Evolutionary conservation across 2,113 vertebrate species (phyloP).

Genomic region (Himantopus leucocephalus): DNA sequence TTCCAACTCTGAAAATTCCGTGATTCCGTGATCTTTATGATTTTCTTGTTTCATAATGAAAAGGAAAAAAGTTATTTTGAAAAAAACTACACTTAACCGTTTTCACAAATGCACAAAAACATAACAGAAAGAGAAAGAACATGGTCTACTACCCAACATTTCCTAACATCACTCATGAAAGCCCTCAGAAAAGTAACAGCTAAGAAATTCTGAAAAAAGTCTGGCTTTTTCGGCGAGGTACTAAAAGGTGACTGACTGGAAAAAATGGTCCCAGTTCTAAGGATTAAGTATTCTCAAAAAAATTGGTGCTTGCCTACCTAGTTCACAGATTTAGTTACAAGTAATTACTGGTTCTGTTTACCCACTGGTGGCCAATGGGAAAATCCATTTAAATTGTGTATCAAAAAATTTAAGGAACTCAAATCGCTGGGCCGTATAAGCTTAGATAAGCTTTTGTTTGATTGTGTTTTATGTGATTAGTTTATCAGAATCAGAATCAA

Average conservation of each 20-base stretch:
- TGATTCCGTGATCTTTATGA: not conserved
- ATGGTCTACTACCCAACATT: not conserved
- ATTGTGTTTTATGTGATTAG: not conserved
- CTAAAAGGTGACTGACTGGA: not conserved
- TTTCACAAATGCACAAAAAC: not conserved
- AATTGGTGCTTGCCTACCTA: not conserved
- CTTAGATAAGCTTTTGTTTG: not conserved
- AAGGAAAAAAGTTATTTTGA: not conserved
- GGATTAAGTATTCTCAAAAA: not conserved
- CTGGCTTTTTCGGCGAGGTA: not conserved
- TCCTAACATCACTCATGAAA: not conserved
- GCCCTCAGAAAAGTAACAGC: not conserved
- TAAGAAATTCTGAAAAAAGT: conserved; percentile 30
- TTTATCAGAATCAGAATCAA: conserved; percentile 16
- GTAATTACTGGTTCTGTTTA: not conserved
- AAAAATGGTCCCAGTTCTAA: not conserved
- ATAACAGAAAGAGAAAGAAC: not conserved
- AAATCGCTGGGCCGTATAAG: not conserved
- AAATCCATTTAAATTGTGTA: not conserved
- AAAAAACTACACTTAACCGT: not conserved
- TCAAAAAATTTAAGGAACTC: not conserved
- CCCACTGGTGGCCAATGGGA: not conserved
- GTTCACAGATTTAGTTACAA: not conserved
- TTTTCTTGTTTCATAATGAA: not conserved
- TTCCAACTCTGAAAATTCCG: no score